Conservation (phyloP, 2,113 vertebrate species). For the Triplophysa dalaica region DNA sequence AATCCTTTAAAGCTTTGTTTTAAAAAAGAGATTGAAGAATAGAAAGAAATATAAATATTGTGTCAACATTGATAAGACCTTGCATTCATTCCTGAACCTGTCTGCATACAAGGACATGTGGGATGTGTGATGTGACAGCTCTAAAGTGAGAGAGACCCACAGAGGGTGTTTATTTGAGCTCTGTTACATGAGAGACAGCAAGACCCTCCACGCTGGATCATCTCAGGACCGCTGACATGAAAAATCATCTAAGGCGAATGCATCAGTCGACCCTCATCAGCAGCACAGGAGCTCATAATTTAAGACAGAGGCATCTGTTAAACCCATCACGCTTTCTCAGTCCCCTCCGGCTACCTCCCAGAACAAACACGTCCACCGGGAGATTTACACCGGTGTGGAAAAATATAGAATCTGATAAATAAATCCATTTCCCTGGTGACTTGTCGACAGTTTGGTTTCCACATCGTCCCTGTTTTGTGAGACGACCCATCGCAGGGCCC, state of each 20-base stretch:
- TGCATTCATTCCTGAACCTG: not conserved
- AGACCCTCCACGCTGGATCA: conserved; percentile 2
- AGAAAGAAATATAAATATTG: not conserved
- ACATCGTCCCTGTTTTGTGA: not conserved
- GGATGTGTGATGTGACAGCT: conserved; percentile 36
- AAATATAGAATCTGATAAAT: conserved; percentile 39
- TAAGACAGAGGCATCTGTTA: conserved; percentile 65
- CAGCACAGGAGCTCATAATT: conserved; percentile 40
- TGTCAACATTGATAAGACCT: not conserved
- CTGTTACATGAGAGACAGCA: conserved; percentile 11
- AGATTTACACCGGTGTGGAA: conserved; percentile 61
- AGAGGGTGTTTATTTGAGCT: conserved; percentile 16
- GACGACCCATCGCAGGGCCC: conserved; percentile 38
- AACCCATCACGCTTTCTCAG: conserved; percentile 68
- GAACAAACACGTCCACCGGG: conserved; percentile 68
- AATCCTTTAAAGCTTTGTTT: no score
- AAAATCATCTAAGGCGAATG: conserved; percentile 10
- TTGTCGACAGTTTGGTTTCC: no score
- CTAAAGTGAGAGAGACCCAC: conserved; percentile 4
- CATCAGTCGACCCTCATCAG: conserved; percentile 55
- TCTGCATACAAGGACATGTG: conserved; percentile 56
- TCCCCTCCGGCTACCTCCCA: conserved; percentile 67
- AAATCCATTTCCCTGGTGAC: conserved; percentile 47
- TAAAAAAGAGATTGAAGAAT: no score
- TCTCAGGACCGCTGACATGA: not conserved